Evolutionary conservation across 2,113 vertebrate species (phyloP), one percentile per base, ranked within the genome.

Genomic region (Ptychochromis oligacanthus): DNA sequence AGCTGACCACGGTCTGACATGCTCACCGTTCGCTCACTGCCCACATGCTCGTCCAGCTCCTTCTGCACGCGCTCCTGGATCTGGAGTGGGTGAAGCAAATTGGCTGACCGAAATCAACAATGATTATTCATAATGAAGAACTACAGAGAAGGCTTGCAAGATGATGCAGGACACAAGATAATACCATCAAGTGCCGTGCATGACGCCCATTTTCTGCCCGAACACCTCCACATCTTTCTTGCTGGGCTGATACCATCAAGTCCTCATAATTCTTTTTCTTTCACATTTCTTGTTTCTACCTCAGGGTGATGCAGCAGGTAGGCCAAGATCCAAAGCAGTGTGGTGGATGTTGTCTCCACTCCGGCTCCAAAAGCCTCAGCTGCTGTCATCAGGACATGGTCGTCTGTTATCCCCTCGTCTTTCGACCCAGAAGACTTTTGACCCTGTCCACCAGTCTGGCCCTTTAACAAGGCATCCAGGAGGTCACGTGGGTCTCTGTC

Each of bases 331-430:
- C 96, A 96, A 43, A 95, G 91, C 80, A 96, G 88, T 0, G 95
- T 96, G 20, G 95, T 96, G 80, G 95, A 95, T 0, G 96, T 96
- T 0, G 96, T 96, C 81, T 95, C 95, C 72, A 95, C 94, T 9
- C 94, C 95, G 1, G 95, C 95, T 4, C 94, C 93, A 14, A 95
- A 95, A 1, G 90, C 88, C 36, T 95, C 95, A 0, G 95, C 95
- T 0, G 95, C 95, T 0, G 91, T 96, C 95, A 96, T 96, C 57
- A 96, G 83, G 57, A 96, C 94, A 5, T 96, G 95, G 86, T 96
- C 95, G 0, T 96, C 96, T 0, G 94, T 93, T 34, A 96, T 93
- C 22, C 18, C 82, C 2, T 82, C 82, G 1, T 81, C 77, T 60
- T 80, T 15, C 14, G 62, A 31, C 4, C 60, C 67, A 0, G 61